These are phyloP conservation scores for Aurelia aurita complex sp. Pacific DNA, from an alignment of 30 jellyfish, hydroid and myxozoan species.

Conservation along the genomic window DNA sequence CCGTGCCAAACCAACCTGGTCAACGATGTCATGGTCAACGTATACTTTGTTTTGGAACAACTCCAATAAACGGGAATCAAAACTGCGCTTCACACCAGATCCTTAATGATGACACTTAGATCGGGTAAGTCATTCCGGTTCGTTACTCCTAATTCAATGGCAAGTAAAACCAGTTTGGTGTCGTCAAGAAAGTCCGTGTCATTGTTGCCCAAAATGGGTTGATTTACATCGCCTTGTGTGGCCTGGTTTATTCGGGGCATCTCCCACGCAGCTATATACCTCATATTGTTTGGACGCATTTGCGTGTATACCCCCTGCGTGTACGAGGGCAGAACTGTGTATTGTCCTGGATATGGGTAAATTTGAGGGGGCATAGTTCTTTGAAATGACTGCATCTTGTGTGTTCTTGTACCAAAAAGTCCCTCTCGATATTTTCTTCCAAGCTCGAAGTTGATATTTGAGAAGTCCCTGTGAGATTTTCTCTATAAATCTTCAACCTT, in stretches of 20 bases:
- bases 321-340: not conserved
- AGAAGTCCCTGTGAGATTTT: no score
- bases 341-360: slow-evolving; percentile 10
- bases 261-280: slow-evolving; percentile 18
- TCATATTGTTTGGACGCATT: slow-evolving; percentile 5
- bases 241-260: slow-evolving; percentile 7
- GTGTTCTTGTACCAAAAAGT: not conserved
- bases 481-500: no score
- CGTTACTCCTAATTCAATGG: slow-evolving; percentile 39
- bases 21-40: no score
- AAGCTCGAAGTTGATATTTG: not conserved
- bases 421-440: no score
- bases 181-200: slow-evolving; percentile 52
- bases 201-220: slow-evolving; percentile 22
- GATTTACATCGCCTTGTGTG: not conserved
- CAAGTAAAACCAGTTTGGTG: slow-evolving; percentile 17
- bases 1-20: no score
- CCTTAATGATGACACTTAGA: slow-evolving; percentile 29
- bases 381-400: slow-evolving; percentile 20
- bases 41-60: no score
- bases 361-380: slow-evolving; percentile 5
- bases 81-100: slow-evolving; percentile 10
- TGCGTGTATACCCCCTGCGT: slow-evolving; percentile 6
- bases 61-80: not conserved
- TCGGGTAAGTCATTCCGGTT: slow-evolving; percentile 40